phyloP scores from a whole-genome alignment of 2,888 invertebrate species.

The Alloplasta piceator region DNA sequence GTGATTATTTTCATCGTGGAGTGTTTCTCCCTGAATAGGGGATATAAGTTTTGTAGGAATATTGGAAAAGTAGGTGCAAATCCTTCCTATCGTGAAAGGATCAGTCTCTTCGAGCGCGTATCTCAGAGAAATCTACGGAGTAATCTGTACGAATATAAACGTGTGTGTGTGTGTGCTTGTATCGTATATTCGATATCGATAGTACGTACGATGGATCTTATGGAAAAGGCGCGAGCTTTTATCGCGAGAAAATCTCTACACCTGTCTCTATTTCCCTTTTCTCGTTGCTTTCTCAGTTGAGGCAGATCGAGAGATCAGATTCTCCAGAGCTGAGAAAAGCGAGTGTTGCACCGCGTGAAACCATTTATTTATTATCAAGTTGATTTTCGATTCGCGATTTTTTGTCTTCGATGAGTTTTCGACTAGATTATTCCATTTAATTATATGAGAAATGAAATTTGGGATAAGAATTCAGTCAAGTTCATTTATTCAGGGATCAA shows the following conservation, averaged over 20 bases:
- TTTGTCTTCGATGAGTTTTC: neutral
- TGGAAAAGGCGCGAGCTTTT: conserved; percentile 35
- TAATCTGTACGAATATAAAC: neutral
- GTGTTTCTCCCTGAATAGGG: too few relatives aligned
- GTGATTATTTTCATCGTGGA: too few relatives aligned
- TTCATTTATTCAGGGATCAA: neutral
- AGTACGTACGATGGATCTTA: conserved; percentile 9
- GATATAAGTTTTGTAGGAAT: too few relatives aligned
- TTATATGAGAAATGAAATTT: neutral
- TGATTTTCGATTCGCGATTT: conserved; percentile 1
- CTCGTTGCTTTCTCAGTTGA: neutral
- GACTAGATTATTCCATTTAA: neutral
- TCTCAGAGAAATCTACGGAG: neutral
- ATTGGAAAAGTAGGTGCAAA: too few relatives aligned
- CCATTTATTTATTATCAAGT: conserved; percentile 16
- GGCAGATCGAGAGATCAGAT: conserved; percentile 36
- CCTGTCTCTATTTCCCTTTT: neutral
- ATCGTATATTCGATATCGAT: conserved; percentile 17
- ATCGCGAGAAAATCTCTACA: conserved; percentile 1
- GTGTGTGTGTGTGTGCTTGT: neutral
- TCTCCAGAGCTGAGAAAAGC: conserved; percentile 8
- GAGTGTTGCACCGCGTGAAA: conserved; percentile 1
- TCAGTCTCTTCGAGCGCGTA: too few relatives aligned
- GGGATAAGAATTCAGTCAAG: neutral
- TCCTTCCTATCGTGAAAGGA: too few relatives aligned